phyloP scores from a whole-genome alignment of 2,888 invertebrate genomes.

The Lasioglossum figueresi region DNA sequence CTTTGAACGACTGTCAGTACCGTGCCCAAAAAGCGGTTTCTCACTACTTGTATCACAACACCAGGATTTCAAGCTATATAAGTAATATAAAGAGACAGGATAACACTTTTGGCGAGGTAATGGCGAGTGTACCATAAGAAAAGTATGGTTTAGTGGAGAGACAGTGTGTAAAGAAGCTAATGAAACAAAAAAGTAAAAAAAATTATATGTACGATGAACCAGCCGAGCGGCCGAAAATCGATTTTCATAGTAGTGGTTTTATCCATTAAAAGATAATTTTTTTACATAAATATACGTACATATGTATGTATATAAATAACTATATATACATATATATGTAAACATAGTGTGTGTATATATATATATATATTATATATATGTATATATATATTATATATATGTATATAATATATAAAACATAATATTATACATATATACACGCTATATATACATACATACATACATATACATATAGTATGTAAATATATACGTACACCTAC shows the following conservation, averaged over 20 bases:
- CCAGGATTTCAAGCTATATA: conserved; percentile 81
- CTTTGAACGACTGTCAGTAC: conserved; percentile 79
- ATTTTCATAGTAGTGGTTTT: conserved; percentile 30
- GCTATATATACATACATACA: neutral
- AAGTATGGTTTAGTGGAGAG: conserved; percentile 69
- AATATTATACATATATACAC: conserved; percentile 1
- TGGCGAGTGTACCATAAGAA: conserved; percentile 74
- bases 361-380: too few relatives aligned
- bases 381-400: neutral
- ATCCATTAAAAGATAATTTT: conserved; percentile 25
- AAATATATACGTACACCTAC: conserved; percentile 2
- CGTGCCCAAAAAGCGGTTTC: conserved; percentile 81
- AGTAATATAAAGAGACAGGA: conserved; percentile 73
- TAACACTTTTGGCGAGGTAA: conserved; percentile 75
- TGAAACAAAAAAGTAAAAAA: conserved; percentile 65
- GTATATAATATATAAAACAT: conserved; percentile 12
- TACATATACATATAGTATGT: neutral
- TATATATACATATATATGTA: neutral
- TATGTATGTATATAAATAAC: neutral
- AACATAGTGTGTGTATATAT: conserved; percentile 1
- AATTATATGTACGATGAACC: conserved; percentile 60
- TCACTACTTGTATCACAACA: conserved; percentile 81
- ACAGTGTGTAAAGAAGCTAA: conserved; percentile 69
- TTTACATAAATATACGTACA: conserved; percentile 25
- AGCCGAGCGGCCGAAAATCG: conserved; percentile 75